Percentiles rank a stretch among this genome's conserved stretches.
Evolutionary conservation across 2,888 invertebrate species (phyloP).

Genomic region (Adelphocoris suturalis): DNA sequence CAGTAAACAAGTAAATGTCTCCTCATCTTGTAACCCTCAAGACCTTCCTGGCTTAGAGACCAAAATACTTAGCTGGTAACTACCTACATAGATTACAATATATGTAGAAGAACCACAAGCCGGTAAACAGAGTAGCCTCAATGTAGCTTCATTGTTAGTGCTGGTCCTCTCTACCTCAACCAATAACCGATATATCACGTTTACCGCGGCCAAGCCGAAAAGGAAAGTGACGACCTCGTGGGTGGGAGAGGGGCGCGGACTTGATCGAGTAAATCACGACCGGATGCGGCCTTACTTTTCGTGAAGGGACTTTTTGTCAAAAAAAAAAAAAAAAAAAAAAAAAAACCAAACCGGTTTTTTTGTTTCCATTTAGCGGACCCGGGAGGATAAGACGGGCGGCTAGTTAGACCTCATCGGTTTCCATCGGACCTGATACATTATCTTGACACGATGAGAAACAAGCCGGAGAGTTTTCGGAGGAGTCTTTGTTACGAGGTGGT

Average conservation of each 20-base stretch:
- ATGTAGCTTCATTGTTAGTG: too few relatives aligned
- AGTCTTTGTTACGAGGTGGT: not conserved
- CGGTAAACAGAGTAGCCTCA: too few relatives aligned
- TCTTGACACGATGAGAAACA: slow-evolving; percentile 55
- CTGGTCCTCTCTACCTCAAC: too few relatives aligned
- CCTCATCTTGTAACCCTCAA: too few relatives aligned
- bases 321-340: not conserved
- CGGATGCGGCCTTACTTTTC: slow-evolving; percentile 47
- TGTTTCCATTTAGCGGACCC: not conserved
- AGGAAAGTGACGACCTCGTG: not conserved
- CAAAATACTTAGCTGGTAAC: too few relatives aligned
- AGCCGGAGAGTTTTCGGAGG: not conserved
- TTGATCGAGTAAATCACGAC: slow-evolving; percentile 49
- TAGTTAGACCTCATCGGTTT: slow-evolving; percentile 31
- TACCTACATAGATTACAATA: too few relatives aligned
- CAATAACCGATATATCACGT: not conserved
- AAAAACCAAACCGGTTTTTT: not conserved
- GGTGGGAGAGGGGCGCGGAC: not conserved
- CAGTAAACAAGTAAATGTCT: too few relatives aligned
- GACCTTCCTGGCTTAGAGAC: too few relatives aligned
- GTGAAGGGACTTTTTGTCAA: not conserved
- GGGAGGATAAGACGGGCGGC: slow-evolving; percentile 37
- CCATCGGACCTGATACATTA: slow-evolving; percentile 47
- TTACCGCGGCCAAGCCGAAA: not conserved
- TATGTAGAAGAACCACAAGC: too few relatives aligned